Evolutionary conservation across 1,140 invertebrate genomes (phyloP).

Genomic region (Macrobrachium nipponense): DNA sequence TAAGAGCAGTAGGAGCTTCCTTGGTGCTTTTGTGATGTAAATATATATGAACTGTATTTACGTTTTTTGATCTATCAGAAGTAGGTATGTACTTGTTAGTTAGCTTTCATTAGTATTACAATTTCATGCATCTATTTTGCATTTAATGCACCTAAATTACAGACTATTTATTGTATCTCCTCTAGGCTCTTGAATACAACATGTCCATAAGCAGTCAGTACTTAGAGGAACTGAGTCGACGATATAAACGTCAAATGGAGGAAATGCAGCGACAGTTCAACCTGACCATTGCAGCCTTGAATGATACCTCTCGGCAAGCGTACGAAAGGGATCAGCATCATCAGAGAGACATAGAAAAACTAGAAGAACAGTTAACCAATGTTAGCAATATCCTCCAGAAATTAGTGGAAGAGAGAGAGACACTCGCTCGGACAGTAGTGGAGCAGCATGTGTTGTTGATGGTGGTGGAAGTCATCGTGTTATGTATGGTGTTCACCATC

Average conservation of each 20-base stretch:
- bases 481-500: constrained; percentile 71
- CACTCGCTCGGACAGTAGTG: constrained; percentile 61
- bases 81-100: constrained; percentile 4
- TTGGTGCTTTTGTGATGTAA: neutral
- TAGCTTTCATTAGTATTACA: neutral
- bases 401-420: constrained; percentile 70
- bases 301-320: constrained; percentile 73
- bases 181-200: constrained; percentile 90
- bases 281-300: constrained; percentile 80
- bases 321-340: constrained; percentile 51
- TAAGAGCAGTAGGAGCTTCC: constrained; percentile 67
- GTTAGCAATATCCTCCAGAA: constrained; percentile 32
- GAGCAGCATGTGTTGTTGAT: constrained; percentile 72
- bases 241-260: constrained; percentile 96
- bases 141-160: neutral
- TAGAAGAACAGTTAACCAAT: constrained; percentile 49
- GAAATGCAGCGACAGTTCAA: constrained; percentile 90
- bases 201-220: constrained; percentile 96
- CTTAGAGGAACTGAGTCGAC: constrained; percentile 90
- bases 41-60: too few relatives aligned
- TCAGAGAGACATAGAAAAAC: constrained; percentile 43
- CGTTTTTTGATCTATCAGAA: neutral
- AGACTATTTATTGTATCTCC: constrained; percentile 54
- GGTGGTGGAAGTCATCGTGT: constrained; percentile 71
- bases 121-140: constrained; percentile 9